Evolutionary conservation across 2,797 vertebrate species (phyloP), one percentile per base, ranked within the genome.

Genomic region (Protonibea diacanthus): DNA sequence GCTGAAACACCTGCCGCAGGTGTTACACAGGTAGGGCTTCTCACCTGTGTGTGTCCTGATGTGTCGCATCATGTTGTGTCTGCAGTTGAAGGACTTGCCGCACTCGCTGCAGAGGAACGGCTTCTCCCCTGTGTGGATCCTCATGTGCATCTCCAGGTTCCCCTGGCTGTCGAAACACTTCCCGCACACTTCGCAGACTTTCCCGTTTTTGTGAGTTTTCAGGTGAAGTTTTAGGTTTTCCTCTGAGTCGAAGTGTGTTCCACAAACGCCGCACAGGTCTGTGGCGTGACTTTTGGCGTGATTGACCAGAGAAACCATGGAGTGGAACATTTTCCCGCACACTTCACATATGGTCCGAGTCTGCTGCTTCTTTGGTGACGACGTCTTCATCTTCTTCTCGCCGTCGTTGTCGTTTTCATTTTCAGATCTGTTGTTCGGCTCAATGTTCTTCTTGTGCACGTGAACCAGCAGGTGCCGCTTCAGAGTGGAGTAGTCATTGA

Each of bases 41-140:
- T 93, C 92, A 0, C 92, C 92, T 0, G 91, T 93, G 81, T 93
- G 93, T 1, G 89, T 91, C 51, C 91, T 18, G 27, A 86, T 74
- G 53, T 94, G 92, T 0, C 92, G 88, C 74, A 78, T 85, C 88
- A 94, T 89, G 70, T 93, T 93, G 64, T 92, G 88, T 0, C 81
- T 25, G 15, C 92, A 92, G 83, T 92, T 94, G 85, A 93, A 93
- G 68, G 91, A 89, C 1, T 88, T 89, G 0, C 90, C 91, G 51
- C 85, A 92, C 59, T 89, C 83, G 18, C 55, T 81, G 83, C 92
- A 93, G 3, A 73, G 68, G 6, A 92, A 93, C 0, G 91, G 93
- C 53, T 91, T 90, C 68, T 93, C 90, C 0, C 91, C 90, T 9
- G 93, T 91, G 85, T 93, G 93, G 56, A 88, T 82, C 62, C 92